phyloP scores from a whole-genome alignment of 2,888 invertebrate species.

The Tenthredo scrophulariae region DNA sequence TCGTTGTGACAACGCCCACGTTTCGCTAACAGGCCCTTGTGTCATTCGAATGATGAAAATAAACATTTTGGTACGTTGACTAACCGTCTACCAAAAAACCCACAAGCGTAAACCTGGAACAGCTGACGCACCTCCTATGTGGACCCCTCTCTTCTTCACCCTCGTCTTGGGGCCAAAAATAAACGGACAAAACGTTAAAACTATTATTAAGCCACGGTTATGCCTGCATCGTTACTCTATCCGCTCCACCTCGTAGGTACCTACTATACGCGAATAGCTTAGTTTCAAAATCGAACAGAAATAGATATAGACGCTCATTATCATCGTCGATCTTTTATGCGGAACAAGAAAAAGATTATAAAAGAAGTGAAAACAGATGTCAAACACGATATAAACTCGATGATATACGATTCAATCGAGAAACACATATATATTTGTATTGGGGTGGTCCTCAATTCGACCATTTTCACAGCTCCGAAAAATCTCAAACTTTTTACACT shows the following conservation, averaged over 20 bases:
- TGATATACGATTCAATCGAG: background rate
- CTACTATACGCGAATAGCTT: background rate
- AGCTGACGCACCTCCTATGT: conserved; percentile 39
- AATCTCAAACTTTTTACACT: too few relatives aligned
- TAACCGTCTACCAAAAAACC: conserved; percentile 38
- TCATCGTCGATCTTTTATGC: background rate
- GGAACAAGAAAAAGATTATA: background rate
- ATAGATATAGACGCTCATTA: background rate
- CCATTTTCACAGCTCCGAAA: too few relatives aligned
- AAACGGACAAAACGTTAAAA: conserved; percentile 47
- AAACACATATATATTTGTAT: background rate
- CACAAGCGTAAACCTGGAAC: conserved; percentile 36
- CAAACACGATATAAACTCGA: background rate
- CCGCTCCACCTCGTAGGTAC: background rate
- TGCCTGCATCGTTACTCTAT: conserved; percentile 12
- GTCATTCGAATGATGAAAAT: conserved; percentile 46
- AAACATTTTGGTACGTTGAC: conserved; percentile 41
- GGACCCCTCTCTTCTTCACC: background rate
- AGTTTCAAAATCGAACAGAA: background rate
- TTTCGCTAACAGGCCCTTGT: conserved; percentile 37
- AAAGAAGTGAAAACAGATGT: background rate
- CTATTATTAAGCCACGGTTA: conserved; percentile 42
- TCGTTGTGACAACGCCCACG: conserved; percentile 32
- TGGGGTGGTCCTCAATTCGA: too few relatives aligned
- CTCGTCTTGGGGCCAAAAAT: conserved; percentile 22